A percentile compares a stretch with the other conserved stretches of the same genome.
Evolutionary conservation across 2,113 vertebrate species (phyloP).

Genomic region (Ibidorhyncha struthersii): DNA sequence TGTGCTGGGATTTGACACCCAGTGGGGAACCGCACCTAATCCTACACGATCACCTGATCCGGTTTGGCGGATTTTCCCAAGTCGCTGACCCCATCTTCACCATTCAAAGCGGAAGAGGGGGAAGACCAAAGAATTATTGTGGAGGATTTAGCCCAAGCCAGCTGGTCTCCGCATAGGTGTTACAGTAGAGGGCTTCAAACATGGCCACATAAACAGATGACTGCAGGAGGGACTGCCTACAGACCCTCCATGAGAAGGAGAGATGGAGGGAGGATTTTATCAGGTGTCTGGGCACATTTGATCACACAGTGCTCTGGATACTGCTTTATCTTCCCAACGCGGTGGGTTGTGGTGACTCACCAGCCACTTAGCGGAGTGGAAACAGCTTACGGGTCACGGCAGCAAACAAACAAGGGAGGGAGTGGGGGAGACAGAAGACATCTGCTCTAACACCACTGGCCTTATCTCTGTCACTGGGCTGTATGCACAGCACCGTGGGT

Average conservation of each 20-base stretch:
- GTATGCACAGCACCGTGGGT: fast-evolving
- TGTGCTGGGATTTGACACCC: slow-evolving; percentile 64
- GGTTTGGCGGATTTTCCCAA: slow-evolving; percentile 26
- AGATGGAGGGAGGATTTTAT: slow-evolving; percentile 7
- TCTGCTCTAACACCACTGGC: not conserved
- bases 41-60: slow-evolving; percentile 38
- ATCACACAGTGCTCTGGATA: not conserved
- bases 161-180: not conserved
- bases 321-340: slow-evolving; percentile 33
- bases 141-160: not conserved
- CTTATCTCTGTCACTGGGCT: slow-evolving; percentile 22
- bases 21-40: slow-evolving; percentile 50
- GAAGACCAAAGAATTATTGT: not conserved
- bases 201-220: not conserved
- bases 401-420: slow-evolving; percentile 25
- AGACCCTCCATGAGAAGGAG: not conserved
- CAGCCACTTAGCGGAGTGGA: not conserved
- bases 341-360: not conserved
- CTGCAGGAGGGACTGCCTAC: not conserved
- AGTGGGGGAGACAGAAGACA: not conserved
- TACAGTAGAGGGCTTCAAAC: not conserved
- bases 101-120: slow-evolving; percentile 32
- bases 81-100: slow-evolving; percentile 23
- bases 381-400: not conserved
- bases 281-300: slow-evolving; percentile 41